Percentiles rank a stretch among this genome's conserved stretches.
Conservation (phyloP, 2,888 invertebrate species). For the Ethmia dodecea region DNA sequence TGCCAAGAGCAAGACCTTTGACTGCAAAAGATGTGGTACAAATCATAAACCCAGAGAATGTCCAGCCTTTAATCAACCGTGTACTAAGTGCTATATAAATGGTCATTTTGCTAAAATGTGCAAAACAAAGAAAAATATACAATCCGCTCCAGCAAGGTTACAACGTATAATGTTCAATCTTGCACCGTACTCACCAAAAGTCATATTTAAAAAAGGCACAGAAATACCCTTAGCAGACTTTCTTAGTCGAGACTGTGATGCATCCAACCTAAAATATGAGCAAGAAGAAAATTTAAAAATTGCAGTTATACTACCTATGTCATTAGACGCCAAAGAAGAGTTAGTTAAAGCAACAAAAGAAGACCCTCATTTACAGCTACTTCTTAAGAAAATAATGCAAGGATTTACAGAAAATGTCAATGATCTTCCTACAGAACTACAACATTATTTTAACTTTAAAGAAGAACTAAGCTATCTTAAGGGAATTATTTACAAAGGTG, state of each 20-base stretch:
- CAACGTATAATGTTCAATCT: not conserved
- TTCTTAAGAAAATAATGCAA: conserved; percentile 3
- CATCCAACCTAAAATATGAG: not conserved
- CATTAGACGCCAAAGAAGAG: not conserved
- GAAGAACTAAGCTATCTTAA: conserved; percentile 7
- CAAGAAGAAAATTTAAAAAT: not conserved
- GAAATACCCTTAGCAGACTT: conserved; percentile 29
- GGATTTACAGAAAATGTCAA: conserved; percentile 10
- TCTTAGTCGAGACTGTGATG: conserved; percentile 14
- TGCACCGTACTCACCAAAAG: conserved; percentile 15
- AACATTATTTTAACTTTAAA: conserved; percentile 12
- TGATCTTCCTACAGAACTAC: conserved; percentile 4
- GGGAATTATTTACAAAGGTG: conserved; percentile 8
- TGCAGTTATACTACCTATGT: not conserved
- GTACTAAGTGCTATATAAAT: conserved; percentile 7
- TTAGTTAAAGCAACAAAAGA: not conserved
- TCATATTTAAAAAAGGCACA: conserved; percentile 26
- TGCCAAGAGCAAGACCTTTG: conserved; percentile 5
- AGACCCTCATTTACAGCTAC: not conserved
- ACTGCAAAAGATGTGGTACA: conserved; percentile 9
- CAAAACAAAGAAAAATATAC: conserved; percentile 7
- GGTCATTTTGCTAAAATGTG: conserved; percentile 8
- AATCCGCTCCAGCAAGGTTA: conserved; percentile 8
- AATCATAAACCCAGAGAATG: conserved; percentile 8
- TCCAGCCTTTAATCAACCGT: conserved; percentile 8